Evolutionary conservation across 1,140 invertebrate genomes (phyloP).

Genomic region (Temnothorax longispinosus): DNA sequence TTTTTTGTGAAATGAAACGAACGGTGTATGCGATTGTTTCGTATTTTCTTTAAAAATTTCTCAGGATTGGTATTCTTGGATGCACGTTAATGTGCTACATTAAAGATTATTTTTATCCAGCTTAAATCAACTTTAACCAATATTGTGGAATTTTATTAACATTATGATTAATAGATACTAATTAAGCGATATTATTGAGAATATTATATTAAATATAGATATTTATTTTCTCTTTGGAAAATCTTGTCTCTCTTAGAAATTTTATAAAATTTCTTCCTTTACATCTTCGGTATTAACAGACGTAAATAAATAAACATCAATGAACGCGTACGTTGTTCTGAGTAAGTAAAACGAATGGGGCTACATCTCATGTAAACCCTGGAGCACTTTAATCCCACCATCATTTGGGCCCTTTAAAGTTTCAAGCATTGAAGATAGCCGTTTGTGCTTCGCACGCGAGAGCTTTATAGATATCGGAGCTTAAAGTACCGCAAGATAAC

Average conservation of each 20-base stretch:
- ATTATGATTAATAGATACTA: background rate
- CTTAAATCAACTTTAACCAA: background rate
- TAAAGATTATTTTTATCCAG: background rate
- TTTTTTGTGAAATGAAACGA: background rate
- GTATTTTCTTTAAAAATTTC: background rate
- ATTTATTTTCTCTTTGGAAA: background rate
- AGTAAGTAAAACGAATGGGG: constrained; percentile 37
- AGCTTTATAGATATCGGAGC: constrained; percentile 56
- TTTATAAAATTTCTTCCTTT: background rate
- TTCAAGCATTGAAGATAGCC: constrained; percentile 51
- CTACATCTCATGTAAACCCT: constrained; percentile 1
- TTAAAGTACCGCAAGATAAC: constrained; percentile 58
- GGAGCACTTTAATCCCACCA: constrained; percentile 44
- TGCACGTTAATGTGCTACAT: background rate
- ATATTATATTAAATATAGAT: background rate
- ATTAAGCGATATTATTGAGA: constrained; percentile 4
- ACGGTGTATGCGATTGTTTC: background rate
- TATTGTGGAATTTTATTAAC: background rate
- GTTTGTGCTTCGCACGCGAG: constrained; percentile 38
- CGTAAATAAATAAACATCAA: constrained; percentile 39
- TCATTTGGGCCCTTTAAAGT: constrained; percentile 44
- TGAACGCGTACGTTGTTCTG: background rate
- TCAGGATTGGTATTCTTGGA: background rate
- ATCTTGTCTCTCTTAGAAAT: background rate
- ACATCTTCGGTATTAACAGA: background rate